phyloP scores from a whole-genome alignment of 2,888 invertebrate genomes.

The Dryocosmus kuriphilus region DNA sequence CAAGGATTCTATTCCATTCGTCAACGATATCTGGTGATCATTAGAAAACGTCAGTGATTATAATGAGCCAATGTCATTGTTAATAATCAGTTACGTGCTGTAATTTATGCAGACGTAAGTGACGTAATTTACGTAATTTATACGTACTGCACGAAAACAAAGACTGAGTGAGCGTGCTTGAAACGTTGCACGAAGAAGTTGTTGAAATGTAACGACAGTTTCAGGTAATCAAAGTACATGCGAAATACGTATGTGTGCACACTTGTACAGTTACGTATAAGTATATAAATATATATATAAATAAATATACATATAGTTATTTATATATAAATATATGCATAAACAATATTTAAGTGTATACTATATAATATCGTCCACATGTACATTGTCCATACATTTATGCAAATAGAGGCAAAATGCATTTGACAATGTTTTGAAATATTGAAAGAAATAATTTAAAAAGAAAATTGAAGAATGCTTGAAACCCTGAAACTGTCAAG shows the following conservation, averaged over 20 bases:
- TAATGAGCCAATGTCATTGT: constrained; percentile 17
- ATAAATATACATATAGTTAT: constrained; percentile 4
- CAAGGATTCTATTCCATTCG: constrained; percentile 28
- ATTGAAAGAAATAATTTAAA: neutral
- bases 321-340: neutral
- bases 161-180: constrained; percentile 37
- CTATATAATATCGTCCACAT: constrained; percentile 1
- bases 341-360: constrained; percentile 20
- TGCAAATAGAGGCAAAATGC: neutral
- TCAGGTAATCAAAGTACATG: constrained; percentile 13
- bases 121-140: too few species aligned
- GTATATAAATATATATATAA: constrained; percentile 6
- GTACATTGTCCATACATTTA: constrained; percentile 22
- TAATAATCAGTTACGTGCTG: constrained; percentile 13
- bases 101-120: constrained; percentile 9
- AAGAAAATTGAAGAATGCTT: neutral
- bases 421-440: constrained; percentile 10
- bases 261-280: constrained; percentile 34
- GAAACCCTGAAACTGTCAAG: neutral
- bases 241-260: constrained; percentile 15
- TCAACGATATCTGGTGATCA: constrained; percentile 23
- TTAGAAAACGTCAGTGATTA: constrained; percentile 26
- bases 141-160: constrained; percentile 25
- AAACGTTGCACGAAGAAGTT: constrained; percentile 27
- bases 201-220: constrained; percentile 21